Evolutionary conservation across 2,797 vertebrate genomes (phyloP).

Genomic region (Microctenopoma stevenorrisi): DNA sequence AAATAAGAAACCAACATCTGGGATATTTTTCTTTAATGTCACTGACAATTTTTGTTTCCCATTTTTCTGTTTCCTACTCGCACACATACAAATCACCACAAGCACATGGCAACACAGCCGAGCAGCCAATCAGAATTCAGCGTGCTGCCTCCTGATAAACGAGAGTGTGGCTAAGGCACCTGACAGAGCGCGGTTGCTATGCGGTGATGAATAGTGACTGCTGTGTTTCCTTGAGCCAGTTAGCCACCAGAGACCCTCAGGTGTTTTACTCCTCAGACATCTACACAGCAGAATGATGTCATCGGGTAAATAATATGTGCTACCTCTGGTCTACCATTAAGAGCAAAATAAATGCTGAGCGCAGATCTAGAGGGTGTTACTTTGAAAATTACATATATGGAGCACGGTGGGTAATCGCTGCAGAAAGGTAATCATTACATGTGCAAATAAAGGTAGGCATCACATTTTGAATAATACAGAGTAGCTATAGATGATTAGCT

Average conservation of each 20-base stretch:
- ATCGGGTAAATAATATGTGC: conserved; percentile 40
- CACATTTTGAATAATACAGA: background rate
- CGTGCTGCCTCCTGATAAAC: conserved; percentile 58
- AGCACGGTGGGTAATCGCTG: background rate
- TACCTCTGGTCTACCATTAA: background rate
- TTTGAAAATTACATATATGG: background rate
- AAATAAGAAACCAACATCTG: background rate
- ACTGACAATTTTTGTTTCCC: conserved; percentile 18
- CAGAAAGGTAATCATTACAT: background rate
- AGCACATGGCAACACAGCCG: conserved; percentile 71
- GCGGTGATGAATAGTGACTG: conserved; percentile 70
- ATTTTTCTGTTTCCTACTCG: conserved; percentile 10
- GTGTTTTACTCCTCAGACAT: conserved; percentile 36
- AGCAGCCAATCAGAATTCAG: conserved; percentile 66
- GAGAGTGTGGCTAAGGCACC: conserved; percentile 44
- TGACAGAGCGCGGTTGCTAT: conserved; percentile 63
- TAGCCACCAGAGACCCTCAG: conserved; percentile 60
- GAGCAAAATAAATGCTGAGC: background rate
- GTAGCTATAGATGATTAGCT: background rate
- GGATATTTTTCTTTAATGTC: conserved; percentile 23
- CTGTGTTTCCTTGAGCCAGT: conserved; percentile 62
- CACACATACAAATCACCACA: conserved; percentile 24
- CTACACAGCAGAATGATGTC: conserved; percentile 42
- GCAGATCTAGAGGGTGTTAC: background rate
- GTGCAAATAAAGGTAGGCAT: background rate